A percentile compares a stretch with the other conserved stretches of the same genome.
Evolutionary conservation across 1,140 invertebrate species (phyloP).

Genomic region (Drosophila ambigua): DNA sequence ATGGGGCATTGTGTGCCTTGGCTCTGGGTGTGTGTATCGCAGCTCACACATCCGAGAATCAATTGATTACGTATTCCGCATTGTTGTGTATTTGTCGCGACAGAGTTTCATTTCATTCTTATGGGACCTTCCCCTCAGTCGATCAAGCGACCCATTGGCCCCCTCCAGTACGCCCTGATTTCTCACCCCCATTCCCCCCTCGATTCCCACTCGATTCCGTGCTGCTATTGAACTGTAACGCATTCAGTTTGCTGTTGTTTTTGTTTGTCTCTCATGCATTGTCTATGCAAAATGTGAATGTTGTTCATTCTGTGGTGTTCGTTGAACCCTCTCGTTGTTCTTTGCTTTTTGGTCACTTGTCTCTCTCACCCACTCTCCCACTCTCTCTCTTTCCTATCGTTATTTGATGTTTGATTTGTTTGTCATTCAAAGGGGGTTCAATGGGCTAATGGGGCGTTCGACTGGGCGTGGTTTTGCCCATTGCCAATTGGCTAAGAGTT

Average conservation of each 20-base stretch:
- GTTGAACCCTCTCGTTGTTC: conserved; percentile 60
- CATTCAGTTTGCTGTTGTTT: conserved; percentile 48
- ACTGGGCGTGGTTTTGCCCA: conserved; percentile 9
- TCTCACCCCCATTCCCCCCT: background rate
- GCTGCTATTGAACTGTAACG: conserved; percentile 73
- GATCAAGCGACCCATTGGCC: conserved; percentile 59
- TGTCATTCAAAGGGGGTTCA: conserved; percentile 3
- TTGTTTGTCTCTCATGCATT: conserved; percentile 27
- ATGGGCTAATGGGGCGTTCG: background rate
- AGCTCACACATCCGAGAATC: conserved; percentile 41
- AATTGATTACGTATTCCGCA: conserved; percentile 80
- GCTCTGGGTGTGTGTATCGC: background rate
- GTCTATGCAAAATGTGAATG: conserved; percentile 64
- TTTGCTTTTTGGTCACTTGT: conserved; percentile 64
- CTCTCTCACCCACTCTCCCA: conserved; percentile 8
- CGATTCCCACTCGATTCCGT: background rate
- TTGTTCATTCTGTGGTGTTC: conserved; percentile 45
- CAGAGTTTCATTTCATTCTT: conserved; percentile 80
- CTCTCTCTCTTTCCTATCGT: conserved; percentile 7
- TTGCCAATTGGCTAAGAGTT: conserved; percentile 29
- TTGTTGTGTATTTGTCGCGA: conserved; percentile 73
- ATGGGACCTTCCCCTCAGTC: conserved; percentile 52
- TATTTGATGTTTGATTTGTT: conserved; percentile 37
- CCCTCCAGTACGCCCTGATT: background rate
- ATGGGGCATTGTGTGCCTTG: conserved; percentile 2